Evolutionary conservation across 2,113 vertebrate genomes (phyloP).

Genomic region (Typhlomys cinereus): DNA sequence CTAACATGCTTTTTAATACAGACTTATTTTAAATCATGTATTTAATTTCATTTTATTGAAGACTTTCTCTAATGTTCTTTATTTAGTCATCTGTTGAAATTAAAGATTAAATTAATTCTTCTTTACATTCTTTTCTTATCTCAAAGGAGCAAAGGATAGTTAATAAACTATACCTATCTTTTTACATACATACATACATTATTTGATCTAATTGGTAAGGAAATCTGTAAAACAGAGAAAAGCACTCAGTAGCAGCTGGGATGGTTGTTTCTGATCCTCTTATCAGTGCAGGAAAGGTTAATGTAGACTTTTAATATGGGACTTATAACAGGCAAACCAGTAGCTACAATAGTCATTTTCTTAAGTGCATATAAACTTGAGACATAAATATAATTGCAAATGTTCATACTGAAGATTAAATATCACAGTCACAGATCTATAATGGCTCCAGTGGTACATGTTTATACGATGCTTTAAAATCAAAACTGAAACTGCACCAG

Average conservation of each 20-base stretch:
- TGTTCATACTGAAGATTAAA: not conserved
- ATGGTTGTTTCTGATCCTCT: not conserved
- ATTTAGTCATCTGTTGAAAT: conserved; percentile 37
- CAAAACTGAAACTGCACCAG: not conserved
- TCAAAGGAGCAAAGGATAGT: conserved; percentile 15
- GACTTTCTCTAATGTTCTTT: conserved; percentile 6
- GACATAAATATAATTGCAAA: not conserved
- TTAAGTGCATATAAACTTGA: not conserved
- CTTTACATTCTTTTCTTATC: not conserved
- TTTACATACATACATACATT: not conserved
- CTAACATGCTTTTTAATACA: conserved; percentile 22
- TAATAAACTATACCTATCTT: not conserved
- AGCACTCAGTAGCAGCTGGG: not conserved
- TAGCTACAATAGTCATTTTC: not conserved
- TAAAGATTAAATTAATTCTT: conserved; percentile 22
- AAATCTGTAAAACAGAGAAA: conserved; percentile 41
- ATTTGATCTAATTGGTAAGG: not conserved
- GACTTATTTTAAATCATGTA: not conserved
- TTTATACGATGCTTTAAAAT: conserved; percentile 6
- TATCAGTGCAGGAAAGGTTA: not conserved
- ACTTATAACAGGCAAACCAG: not conserved
- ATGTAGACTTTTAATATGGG: not conserved
- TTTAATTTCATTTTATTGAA: conserved; percentile 29
- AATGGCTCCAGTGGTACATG: not conserved
- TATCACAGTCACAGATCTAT: not conserved